A percentile compares a stretch with the other conserved stretches of the same genome.
Conservation (phyloP, 2,113 vertebrate species). For the rabbit (Oryctolagus cuniculus) region DNA sequence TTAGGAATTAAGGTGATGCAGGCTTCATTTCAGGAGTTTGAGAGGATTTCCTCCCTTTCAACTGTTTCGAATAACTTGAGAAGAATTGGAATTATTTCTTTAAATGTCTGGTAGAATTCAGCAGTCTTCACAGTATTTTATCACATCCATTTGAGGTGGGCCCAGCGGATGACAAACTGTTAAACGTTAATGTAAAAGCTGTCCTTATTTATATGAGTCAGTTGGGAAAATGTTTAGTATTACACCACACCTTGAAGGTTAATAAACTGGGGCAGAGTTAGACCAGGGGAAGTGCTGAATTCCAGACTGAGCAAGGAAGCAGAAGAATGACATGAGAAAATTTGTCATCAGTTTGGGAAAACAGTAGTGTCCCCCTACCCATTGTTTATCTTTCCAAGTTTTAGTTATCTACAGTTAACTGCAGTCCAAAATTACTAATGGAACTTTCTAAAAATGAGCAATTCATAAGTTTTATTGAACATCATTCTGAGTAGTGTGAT, state of each 20-base stretch:
- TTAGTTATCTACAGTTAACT: background rate
- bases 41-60: too few species aligned
- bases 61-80: too few species aligned
- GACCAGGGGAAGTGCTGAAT: slow-evolving; percentile 21
- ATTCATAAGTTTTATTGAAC: background rate
- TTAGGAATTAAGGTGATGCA: too few species aligned
- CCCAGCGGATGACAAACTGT: background rate
- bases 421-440: background rate
- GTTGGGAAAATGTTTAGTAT: slow-evolving; percentile 16
- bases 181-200: slow-evolving; percentile 27
- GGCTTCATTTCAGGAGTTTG: too few species aligned
- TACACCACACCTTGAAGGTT: background rate
- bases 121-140: background rate
- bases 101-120: too few species aligned
- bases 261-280: slow-evolving; percentile 42
- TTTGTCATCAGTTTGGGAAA: slow-evolving; percentile 29
- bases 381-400: background rate
- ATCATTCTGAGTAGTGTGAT: background rate
- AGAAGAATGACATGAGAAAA: slow-evolving; percentile 38
- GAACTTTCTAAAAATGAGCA: background rate
- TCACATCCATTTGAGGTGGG: background rate
- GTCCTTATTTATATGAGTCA: background rate
- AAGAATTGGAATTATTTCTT: too few species aligned
- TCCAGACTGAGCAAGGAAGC: slow-evolving; percentile 55
- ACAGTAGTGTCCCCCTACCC: background rate